These are phyloP conservation scores for Pelobates cultripes DNA, from an alignment of 2,797 vertebrate genomes.

Conservation along the genomic window DNA sequence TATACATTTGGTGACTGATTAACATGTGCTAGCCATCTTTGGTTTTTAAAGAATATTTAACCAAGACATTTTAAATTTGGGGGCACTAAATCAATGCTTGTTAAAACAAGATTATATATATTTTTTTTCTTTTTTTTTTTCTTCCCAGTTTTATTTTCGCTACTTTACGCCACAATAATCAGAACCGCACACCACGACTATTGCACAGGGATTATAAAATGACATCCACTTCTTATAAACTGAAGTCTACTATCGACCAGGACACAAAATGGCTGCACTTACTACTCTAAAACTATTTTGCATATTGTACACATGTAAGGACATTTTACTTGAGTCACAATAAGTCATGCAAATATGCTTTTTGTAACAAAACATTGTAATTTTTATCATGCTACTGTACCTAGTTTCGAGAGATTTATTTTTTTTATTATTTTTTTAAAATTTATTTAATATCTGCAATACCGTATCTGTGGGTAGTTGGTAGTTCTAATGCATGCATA, in stretches of 20 bases:
- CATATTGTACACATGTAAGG: conserved; percentile 89
- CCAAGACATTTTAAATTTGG: neutral
- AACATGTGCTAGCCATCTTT: conserved; percentile 84
- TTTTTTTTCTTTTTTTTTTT: conserved; percentile 17
- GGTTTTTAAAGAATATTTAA: conserved; percentile 76
- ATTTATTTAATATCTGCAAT: conserved; percentile 79
- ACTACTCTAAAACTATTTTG: conserved; percentile 91
- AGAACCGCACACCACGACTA: conserved; percentile 90
- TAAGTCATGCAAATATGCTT: conserved; percentile 91
- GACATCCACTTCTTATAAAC: conserved; percentile 86
- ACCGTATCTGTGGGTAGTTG: conserved; percentile 80
- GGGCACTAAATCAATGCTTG: conserved; percentile 1
- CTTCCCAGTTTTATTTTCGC: conserved; percentile 72
- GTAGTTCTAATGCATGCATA: conserved; percentile 90
- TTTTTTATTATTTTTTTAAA: conserved; percentile 43
- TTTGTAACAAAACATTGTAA: conserved; percentile 80
- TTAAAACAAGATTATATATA: conserved; percentile 68
- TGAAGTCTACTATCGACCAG: conserved; percentile 81
- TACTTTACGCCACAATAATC: conserved; percentile 84
- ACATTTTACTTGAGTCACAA: conserved; percentile 89
- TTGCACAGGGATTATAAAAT: conserved; percentile 92
- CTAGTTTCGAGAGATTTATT: conserved; percentile 71
- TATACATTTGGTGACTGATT: conserved; percentile 80
- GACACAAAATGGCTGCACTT: conserved; percentile 86
- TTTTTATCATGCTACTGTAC: conserved; percentile 87